Percentiles rank a stretch among this genome's conserved stretches.
These are phyloP conservation scores for Drusus annulatus DNA, from an alignment of 1,140 invertebrate genomes.

Conservation along the genomic window DNA sequence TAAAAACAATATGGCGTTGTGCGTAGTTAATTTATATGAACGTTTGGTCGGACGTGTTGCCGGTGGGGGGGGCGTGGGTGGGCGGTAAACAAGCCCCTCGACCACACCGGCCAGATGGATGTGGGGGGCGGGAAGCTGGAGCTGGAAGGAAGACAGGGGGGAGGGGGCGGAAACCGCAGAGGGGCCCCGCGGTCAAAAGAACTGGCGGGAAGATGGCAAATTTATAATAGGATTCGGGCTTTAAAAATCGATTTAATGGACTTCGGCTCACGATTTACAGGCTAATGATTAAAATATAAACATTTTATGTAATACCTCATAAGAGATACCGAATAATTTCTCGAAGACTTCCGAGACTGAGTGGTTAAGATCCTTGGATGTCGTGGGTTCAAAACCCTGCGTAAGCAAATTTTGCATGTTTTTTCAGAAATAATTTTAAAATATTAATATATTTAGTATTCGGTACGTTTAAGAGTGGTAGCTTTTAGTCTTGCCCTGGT, in stretches of 20 bases:
- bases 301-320: too few relatives aligned
- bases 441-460: too few relatives aligned
- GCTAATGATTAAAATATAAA: too few relatives aligned
- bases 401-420: too few relatives aligned
- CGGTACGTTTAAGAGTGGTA: too few relatives aligned
- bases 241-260: not conserved
- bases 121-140: constrained; percentile 27
- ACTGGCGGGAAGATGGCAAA: constrained; percentile 28
- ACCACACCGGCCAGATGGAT: constrained; percentile 55
- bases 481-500: too few relatives aligned
- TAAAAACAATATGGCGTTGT: constrained; percentile 58
- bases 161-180: not conserved
- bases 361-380: too few relatives aligned
- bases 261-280: too few relatives aligned
- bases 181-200: not conserved
- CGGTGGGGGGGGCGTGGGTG: constrained; percentile 18
- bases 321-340: too few relatives aligned
- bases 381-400: too few relatives aligned
- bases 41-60: constrained; percentile 46
- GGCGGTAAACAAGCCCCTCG: constrained; percentile 47
- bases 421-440: too few relatives aligned
- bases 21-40: constrained; percentile 57
- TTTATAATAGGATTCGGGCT: constrained; percentile 1
- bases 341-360: too few relatives aligned
- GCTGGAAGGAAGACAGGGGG: not conserved